Evolutionary conservation across 2,113 vertebrate species (phyloP).

Genomic region (Rhinolophus sinicus): DNA sequence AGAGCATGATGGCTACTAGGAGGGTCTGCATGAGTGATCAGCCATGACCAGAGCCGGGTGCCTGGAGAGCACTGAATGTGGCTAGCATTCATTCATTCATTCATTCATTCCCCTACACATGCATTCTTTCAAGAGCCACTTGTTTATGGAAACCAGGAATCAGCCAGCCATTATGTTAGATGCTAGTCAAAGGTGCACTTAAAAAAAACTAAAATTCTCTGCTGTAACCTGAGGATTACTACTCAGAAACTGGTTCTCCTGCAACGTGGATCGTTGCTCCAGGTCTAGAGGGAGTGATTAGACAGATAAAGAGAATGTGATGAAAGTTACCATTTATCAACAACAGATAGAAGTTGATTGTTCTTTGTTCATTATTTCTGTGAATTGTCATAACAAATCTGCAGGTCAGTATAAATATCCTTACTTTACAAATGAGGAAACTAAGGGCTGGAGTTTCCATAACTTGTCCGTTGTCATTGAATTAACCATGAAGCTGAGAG

Average conservation of each 20-base stretch:
- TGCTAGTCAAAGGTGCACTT: background rate
- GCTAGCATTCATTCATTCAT: background rate
- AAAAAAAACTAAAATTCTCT: background rate
- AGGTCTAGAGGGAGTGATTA: background rate
- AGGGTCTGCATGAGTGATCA: background rate
- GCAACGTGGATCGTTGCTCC: background rate
- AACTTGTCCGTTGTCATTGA: background rate
- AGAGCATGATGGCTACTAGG: background rate
- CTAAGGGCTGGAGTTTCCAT: no score
- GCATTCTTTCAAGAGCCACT: background rate
- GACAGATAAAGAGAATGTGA: background rate
- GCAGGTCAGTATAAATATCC: background rate
- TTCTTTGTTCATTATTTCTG: background rate
- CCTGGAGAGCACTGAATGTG: background rate
- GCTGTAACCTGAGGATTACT: background rate
- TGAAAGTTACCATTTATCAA: background rate
- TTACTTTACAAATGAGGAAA: background rate
- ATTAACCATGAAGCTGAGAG: background rate
- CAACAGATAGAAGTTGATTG: background rate
- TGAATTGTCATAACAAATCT: background rate
- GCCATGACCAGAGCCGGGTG: background rate
- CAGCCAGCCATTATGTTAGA: background rate
- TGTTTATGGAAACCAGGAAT: background rate
- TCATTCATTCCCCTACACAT: background rate
- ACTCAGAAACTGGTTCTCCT: background rate